Evolutionary conservation across 1,140 invertebrate genomes (phyloP).

Genomic region (Pararge aegeria): DNA sequence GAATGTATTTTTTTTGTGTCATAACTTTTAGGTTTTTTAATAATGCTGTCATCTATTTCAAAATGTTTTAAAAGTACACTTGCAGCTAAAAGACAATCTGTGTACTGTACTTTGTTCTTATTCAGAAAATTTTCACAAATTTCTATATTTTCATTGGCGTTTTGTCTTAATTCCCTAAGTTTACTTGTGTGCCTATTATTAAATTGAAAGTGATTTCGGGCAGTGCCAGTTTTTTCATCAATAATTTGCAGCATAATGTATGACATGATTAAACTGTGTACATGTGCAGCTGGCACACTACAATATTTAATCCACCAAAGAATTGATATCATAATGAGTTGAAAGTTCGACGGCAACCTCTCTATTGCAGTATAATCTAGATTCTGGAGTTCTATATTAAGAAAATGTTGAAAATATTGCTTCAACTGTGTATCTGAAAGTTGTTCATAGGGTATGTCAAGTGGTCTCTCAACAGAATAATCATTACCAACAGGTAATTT

Average conservation of each 20-base stretch:
- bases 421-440: conserved; percentile 64
- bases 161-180: conserved; percentile 54
- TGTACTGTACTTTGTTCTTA: conserved; percentile 73
- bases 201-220: conserved; percentile 70
- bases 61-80: conserved; percentile 83
- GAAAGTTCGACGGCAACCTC: conserved; percentile 81
- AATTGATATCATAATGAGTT: conserved; percentile 82
- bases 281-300: conserved; percentile 75
- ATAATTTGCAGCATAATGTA: conserved; percentile 82
- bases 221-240: conserved; percentile 81
- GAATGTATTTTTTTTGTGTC: conserved; percentile 82
- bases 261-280: conserved; percentile 82
- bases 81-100: conserved; percentile 82
- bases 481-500: conserved; percentile 52
- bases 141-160: conserved; percentile 29
- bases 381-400: conserved; percentile 73
- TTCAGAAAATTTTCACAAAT: conserved; percentile 51
- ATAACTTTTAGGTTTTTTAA: conserved; percentile 81
- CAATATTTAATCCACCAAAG: conserved; percentile 84
- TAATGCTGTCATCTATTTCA: conserved; percentile 81
- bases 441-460: conserved; percentile 47
- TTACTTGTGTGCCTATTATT: conserved; percentile 66
- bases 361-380: conserved; percentile 60
- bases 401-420: conserved; percentile 63
- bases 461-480: conserved; percentile 53